These are phyloP conservation scores for Aromia moschata DNA, from an alignment of 2,888 invertebrate genomes.

Conservation along the genomic window DNA sequence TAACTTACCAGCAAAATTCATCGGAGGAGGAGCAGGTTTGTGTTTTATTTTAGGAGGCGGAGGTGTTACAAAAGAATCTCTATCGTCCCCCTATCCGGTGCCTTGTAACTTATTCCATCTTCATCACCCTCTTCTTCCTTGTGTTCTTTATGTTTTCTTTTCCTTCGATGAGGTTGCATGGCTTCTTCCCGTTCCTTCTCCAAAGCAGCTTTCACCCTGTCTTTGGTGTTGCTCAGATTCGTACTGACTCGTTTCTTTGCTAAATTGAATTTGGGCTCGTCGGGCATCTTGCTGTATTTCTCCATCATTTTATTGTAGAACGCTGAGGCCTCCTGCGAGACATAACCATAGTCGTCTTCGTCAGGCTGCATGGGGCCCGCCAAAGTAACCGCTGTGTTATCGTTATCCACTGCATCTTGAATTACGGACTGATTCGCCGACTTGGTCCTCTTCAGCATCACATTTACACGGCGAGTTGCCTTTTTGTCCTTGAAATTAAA, in stretches of 20 bases:
- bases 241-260: slow-evolving; percentile 65
- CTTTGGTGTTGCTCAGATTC: slow-evolving; percentile 71
- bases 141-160: slow-evolving; percentile 61
- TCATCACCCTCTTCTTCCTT: slow-evolving; percentile 49
- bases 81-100: slow-evolving; percentile 46
- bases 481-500: slow-evolving; percentile 58
- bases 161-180: slow-evolving; percentile 72
- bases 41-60: slow-evolving; percentile 68
- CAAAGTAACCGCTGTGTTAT: slow-evolving; percentile 79
- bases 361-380: slow-evolving; percentile 83
- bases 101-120: slow-evolving; percentile 49
- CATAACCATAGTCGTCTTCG: slow-evolving; percentile 87
- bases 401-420: slow-evolving; percentile 80
- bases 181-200: slow-evolving; percentile 77
- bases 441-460: slow-evolving; percentile 82
- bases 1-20: slow-evolving; percentile 73
- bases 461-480: slow-evolving; percentile 60
- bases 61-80: slow-evolving; percentile 45
- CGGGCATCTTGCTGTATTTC: slow-evolving; percentile 78
- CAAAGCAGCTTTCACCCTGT: slow-evolving; percentile 81
- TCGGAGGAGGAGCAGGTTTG: slow-evolving; percentile 74
- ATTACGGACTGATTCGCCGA: slow-evolving; percentile 89
- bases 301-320: slow-evolving; percentile 87
- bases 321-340: slow-evolving; percentile 83
- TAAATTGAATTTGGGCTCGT: slow-evolving; percentile 75